Evolutionary conservation across 2,113 vertebrate genomes (phyloP).

Genomic region (Empidonax alnorum): DNA sequence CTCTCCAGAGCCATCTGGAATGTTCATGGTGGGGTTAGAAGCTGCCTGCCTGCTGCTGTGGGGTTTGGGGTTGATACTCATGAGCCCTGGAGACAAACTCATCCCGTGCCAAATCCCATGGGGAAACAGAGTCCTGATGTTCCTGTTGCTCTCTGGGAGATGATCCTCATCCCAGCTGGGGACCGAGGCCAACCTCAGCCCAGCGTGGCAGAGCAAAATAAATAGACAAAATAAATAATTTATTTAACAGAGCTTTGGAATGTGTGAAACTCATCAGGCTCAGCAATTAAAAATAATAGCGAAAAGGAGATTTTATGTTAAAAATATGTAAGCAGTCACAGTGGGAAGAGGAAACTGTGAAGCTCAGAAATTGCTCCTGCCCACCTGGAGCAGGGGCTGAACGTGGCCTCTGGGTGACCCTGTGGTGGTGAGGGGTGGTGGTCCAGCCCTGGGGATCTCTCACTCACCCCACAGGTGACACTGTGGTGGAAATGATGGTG

Average conservation of each 20-base stretch:
- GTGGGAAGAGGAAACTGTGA: neutral
- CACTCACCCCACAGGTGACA: neutral
- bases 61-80: neutral
- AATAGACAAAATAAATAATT: neutral
- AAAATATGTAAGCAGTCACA: neutral
- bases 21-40: neutral
- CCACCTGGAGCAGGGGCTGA: fast-evolving
- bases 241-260: neutral
- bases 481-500: fast-evolving
- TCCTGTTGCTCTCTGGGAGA: neutral
- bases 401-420: neutral
- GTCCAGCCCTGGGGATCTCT: neutral
- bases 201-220: neutral
- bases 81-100: neutral
- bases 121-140: neutral
- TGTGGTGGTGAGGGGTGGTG: fast-evolving
- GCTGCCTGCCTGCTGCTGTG: neutral
- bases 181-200: neutral
- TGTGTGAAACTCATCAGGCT: neutral
- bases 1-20: neutral
- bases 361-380: neutral
- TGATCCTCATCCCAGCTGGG: neutral
- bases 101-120: neutral
- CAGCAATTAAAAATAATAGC: neutral
- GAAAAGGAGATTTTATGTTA: neutral